phyloP scores from a whole-genome alignment of 2,113 vertebrate species.

The Oncorhynchus masou region DNA sequence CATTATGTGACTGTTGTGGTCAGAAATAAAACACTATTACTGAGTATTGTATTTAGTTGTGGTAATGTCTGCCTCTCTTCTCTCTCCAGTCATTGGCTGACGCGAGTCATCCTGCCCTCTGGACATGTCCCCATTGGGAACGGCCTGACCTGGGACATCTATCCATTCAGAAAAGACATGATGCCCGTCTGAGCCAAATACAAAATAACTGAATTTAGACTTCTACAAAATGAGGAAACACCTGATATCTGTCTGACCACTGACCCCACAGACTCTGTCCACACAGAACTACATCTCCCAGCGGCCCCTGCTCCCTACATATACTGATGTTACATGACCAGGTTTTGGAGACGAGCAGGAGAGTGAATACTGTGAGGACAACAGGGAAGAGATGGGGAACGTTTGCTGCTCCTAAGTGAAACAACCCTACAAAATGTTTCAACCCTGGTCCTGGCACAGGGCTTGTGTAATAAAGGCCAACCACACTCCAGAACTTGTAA shows the following conservation, averaged over 20 bases:
- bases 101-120: slow-evolving; percentile 90
- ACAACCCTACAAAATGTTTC: neutral
- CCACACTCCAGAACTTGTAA: too few relatives aligned
- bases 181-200: slow-evolving; percentile 71
- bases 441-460: too few relatives aligned
- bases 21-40: too few relatives aligned
- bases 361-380: neutral
- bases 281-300: slow-evolving; percentile 14
- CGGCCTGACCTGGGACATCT: slow-evolving; percentile 86
- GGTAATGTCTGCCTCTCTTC: slow-evolving; percentile 28
- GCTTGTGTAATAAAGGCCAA: too few relatives aligned
- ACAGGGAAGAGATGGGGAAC: neutral
- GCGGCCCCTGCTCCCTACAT: neutral
- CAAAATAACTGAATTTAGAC: slow-evolving; percentile 88
- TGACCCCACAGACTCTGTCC: slow-evolving; percentile 3
- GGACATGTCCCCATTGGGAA: slow-evolving; percentile 82
- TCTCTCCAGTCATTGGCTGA: slow-evolving; percentile 89
- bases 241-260: slow-evolving; percentile 81
- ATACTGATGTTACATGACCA: slow-evolving; percentile 11
- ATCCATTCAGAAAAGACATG: slow-evolving; percentile 75
- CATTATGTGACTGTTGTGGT: too few relatives aligned
- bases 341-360: slow-evolving; percentile 9
- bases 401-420: neutral
- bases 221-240: slow-evolving; percentile 75
- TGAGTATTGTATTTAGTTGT: too few relatives aligned